phyloP scores from a whole-genome alignment of 2,888 invertebrate species.

The Dione vanillae region DNA sequence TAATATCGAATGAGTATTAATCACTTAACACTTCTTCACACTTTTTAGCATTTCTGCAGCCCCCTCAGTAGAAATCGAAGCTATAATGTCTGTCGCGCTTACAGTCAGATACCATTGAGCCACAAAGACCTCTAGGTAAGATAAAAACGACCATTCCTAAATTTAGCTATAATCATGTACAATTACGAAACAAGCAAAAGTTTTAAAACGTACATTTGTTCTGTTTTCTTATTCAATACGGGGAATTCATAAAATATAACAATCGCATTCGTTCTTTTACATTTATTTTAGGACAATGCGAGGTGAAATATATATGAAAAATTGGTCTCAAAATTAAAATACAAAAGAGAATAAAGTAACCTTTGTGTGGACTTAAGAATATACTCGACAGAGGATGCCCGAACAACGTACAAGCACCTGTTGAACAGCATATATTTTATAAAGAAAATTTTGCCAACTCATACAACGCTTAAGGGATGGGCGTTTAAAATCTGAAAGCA shows the following conservation, averaged over 20 bases:
- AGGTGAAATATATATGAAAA: neutral
- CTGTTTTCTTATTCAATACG: neutral
- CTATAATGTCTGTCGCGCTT: too few relatives aligned
- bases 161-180: too few relatives aligned
- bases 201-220: too few relatives aligned
- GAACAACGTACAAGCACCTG: slow-evolving; percentile 32
- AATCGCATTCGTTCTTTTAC: neutral
- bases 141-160: too few relatives aligned
- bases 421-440: slow-evolving; percentile 33
- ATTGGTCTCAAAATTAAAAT: slow-evolving; percentile 6
- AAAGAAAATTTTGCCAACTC: slow-evolving; percentile 19
- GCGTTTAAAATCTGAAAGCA: neutral
- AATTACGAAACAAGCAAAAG: too few relatives aligned
- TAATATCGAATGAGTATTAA: too few relatives aligned
- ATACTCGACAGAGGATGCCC: slow-evolving; percentile 29
- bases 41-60: too few relatives aligned
- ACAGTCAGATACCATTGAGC: too few relatives aligned
- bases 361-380: slow-evolving; percentile 31
- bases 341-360: slow-evolving; percentile 28
- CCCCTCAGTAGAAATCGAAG: too few relatives aligned
- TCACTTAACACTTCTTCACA: too few relatives aligned
- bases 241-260: neutral
- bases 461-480: slow-evolving; percentile 10
- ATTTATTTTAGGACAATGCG: neutral
- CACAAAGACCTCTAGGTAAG: too few relatives aligned